Evolutionary conservation across 2,797 vertebrate genomes (phyloP), one percentile per base, ranked within the genome.

Genomic region (Lacerta agilis): DNA sequence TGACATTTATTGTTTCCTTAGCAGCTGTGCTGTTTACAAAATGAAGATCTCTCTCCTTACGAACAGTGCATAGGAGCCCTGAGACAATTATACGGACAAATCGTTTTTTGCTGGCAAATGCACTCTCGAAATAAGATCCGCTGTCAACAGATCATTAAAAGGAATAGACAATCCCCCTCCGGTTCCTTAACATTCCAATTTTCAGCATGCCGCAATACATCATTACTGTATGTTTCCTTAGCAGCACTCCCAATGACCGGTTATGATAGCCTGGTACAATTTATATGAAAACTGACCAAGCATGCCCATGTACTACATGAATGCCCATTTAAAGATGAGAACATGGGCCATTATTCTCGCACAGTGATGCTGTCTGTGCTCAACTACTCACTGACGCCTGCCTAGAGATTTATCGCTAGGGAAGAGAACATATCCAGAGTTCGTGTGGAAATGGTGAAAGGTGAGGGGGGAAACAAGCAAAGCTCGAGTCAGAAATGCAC

Each of bases 1-100:
- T 89, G 90, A 29, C 82, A 91, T 88, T 84, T 69, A 89, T 67
- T 90, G 82, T 85, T 88, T 88, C 91, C 92, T 91, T 0, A 2
- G 88, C 1, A 77, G 83, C 88, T n/a, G 75, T 5, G 20, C 27
- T 9, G 4, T 87, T 83, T 33, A 43, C 78, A 80, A 55, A 88
- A 86, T 89, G 38, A 2, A 1, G 0, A 6, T 64, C 78, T 81
- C 49, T 64, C 86, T 66, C 49, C 45, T 87, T 87, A 1, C 8
- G 2, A 25, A 72, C 58, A 4, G 0, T 7, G 90, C 41, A 1
- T 72, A 87, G 66, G 85, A 89, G 20, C 0, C 49, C 72, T 5
- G 88, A 89, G 91, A 85, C 88, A 91, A 86, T 49, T 0, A 27
- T 0, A 5, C 36, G 1, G 87, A 76, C 69, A 64, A 79, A 36